Base-by-base conservation (phyloP, 2,113 vertebrate species). In the Arothron firmamentum region DNA sequence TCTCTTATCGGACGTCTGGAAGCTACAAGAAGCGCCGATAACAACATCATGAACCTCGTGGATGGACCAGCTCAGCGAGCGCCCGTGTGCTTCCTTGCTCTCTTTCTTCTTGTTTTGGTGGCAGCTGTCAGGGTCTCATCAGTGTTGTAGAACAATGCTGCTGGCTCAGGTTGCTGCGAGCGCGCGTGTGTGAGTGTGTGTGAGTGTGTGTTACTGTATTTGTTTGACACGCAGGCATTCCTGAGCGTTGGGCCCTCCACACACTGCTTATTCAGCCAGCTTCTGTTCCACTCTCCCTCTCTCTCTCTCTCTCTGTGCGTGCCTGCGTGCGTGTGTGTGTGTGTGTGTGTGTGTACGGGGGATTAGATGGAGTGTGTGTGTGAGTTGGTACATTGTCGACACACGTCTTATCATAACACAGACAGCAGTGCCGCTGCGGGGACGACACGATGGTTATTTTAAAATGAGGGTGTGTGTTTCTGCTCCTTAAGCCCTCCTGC, bases 201-300 rank as follows among this genome's bases (percentile, higher is more conserved):
- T 58, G 57, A 56, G 51, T 68, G 57, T 48, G 49, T 53, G 65
- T 51, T 52, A 46, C 12, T 58, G 62, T 57, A 34, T 16, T 18
- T 52, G 48, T n/a, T 49, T 56, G 68, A 83, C 80, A 73, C 11
- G 45, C 58, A 84, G 72, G 79, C 82, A 84, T 84, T 81, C 70
- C 61, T 72, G 56, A 77, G 86, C 14, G 16, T 78, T 85, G 59
- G 61, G 59, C 70, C 77, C 79, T 74, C 67, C 52, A 34, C 84
- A 54, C 80, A 57, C 23, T 91, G 74, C 82, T 90, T 89, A 87
- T 87, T 88, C 89, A 92, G 88, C 82, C 84, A 63, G 19, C 43
- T 17, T 5, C 56, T 25, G 62, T 56, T 79, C 66, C 38, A 28
- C 68, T 61, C 80, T 48, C 66, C 66, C 6, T 43, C 25, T 34